A percentile compares a stretch with the other conserved stretches of the same genome.
phyloP scores from a whole-genome alignment of 2,888 invertebrate species.

The Rhimphoctona megacephalus region DNA sequence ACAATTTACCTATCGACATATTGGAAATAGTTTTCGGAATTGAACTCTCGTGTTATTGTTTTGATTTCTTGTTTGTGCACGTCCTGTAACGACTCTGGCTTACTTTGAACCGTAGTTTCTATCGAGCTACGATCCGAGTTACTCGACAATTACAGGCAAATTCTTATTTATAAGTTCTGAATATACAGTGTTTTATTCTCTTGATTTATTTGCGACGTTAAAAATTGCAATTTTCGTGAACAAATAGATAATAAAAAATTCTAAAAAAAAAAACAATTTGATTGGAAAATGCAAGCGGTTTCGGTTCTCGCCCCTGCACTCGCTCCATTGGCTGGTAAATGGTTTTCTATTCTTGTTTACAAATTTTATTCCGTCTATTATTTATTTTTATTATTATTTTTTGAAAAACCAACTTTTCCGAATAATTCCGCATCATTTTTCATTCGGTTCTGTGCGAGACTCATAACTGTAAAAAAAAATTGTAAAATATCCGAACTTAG shows the following conservation, averaged over 20 bases:
- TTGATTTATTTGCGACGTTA: neutral
- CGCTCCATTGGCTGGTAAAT: slow-evolving; percentile 67
- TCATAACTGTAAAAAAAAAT: neutral
- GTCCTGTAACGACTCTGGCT: neutral
- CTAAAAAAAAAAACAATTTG: neutral
- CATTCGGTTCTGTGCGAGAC: too few relatives aligned
- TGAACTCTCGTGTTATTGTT: neutral
- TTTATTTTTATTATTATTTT: slow-evolving; percentile 1
- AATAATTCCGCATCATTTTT: neutral
- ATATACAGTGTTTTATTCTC: neutral
- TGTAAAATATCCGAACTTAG: neutral
- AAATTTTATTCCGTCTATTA: too few relatives aligned
- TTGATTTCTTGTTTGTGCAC: neutral
- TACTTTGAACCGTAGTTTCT: neutral
- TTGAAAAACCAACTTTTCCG: neutral
- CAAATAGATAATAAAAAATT: neutral
- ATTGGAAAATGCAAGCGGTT: slow-evolving; percentile 56
- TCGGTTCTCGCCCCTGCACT: slow-evolving; percentile 62
- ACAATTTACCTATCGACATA: too few relatives aligned
- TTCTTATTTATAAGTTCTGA: neutral
- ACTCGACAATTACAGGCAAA: neutral
- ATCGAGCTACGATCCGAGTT: neutral
- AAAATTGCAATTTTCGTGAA: neutral
- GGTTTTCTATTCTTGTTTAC: neutral
- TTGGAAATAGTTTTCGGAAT: neutral